These are phyloP conservation scores for Thereva unica DNA, from an alignment of 2,888 invertebrate species.

Conservation along the genomic window DNA sequence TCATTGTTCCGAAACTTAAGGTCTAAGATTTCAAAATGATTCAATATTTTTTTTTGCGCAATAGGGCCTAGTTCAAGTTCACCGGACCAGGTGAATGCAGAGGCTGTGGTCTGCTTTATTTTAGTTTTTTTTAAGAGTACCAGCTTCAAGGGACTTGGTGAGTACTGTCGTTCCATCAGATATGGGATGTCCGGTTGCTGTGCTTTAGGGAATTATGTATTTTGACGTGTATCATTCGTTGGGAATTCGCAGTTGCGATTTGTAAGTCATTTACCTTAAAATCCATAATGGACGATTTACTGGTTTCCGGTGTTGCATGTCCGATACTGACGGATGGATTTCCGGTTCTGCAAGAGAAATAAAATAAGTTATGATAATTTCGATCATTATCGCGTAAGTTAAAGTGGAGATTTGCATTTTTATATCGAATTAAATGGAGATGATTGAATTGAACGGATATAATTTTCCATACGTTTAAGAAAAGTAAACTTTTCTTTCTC, in stretches of 20 bases:
- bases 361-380: neutral
- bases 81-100: neutral
- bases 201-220: too few relatives aligned
- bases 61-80: slow-evolving; percentile 1
- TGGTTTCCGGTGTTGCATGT: slow-evolving; percentile 64
- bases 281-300: slow-evolving; percentile 61
- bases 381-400: too few relatives aligned
- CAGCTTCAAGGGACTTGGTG: neutral
- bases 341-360: slow-evolving; percentile 62
- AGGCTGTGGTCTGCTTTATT: neutral
- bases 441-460: too few relatives aligned
- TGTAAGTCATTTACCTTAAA: slow-evolving; percentile 51
- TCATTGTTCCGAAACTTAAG: too few relatives aligned
- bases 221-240: neutral
- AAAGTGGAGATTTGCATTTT: too few relatives aligned
- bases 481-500: too few relatives aligned
- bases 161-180: neutral
- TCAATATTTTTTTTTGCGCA: neutral
- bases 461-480: too few relatives aligned
- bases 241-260: neutral
- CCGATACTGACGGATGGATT: slow-evolving; percentile 65
- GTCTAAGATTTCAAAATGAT: too few relatives aligned
- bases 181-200: neutral
- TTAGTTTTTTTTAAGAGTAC: neutral
- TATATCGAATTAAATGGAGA: too few relatives aligned